Percentiles rank a stretch among this genome's conserved stretches.
phyloP scores from a whole-genome alignment of 2,797 vertebrate species.

The Chloroceryle amazona region DNA sequence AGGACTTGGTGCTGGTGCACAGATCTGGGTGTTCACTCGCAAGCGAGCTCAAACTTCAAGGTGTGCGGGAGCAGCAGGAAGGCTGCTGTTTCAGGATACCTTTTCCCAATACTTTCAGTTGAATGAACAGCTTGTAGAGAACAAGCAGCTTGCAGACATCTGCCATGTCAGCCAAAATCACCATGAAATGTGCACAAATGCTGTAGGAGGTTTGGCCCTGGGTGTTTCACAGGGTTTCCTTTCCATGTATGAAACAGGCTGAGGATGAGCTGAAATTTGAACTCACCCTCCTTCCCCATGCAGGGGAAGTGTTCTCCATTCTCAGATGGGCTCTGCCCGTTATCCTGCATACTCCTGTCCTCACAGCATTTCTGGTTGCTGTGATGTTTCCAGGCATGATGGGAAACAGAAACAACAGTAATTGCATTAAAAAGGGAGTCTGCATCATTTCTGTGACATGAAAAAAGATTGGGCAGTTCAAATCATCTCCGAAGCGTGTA shows the following conservation, averaged over 20 bases:
- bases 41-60: background rate
- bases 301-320: background rate
- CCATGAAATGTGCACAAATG: accelerated
- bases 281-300: accelerated
- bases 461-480: background rate
- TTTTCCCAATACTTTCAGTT: no score
- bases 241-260: background rate
- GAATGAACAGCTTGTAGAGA: no score
- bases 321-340: background rate
- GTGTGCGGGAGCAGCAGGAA: background rate
- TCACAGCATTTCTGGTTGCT: background rate
- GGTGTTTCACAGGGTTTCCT: background rate
- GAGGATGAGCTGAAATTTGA: background rate
- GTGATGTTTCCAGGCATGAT: background rate
- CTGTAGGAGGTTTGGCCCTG: background rate
- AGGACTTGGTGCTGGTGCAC: background rate
- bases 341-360: background rate
- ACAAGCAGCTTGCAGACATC: no score
- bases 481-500: accelerated
- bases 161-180: no score
- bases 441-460: background rate
- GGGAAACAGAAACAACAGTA: background rate
- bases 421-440: background rate
- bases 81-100: background rate
- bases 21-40: background rate